Base-by-base conservation (phyloP, 2,888 invertebrate genomes). In the Conops quadrifasciatus region DNA sequence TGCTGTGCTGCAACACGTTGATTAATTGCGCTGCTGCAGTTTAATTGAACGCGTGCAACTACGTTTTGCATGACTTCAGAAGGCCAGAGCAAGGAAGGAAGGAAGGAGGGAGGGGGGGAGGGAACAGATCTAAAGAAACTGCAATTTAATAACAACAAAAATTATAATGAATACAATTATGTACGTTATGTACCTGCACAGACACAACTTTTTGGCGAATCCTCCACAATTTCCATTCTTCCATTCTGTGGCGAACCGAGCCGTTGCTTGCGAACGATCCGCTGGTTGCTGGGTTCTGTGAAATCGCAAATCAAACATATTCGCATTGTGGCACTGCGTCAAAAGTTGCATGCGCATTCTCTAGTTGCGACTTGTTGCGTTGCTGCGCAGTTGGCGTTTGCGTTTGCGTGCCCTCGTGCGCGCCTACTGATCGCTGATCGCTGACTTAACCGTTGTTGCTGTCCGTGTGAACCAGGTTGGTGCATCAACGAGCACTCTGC, bases 281-380 rank as follows among this genome's bases (percentile, higher is more conserved):
- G 71, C 60, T 63, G 68, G 71, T 63, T 73, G 60, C 2, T 67
- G 60, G 45, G 77, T 79, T 81, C 81, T 74, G 70, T 80, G 82
- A 83, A 82, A 82, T 82, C 82, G 76, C 79, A 81, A 82, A 82
- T 82, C 83, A 82, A 82, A 83, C 81, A 83, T 81, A 78, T 81
- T 83, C 82, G 83, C 75, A 76, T 56, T 59, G 21, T 43, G 19
- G 5, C n/a, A 36, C n/a, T 13, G 21, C 11, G 21, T 26, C 13
- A 30, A 74, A 74, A 75, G 72, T 59, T 65, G 70, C 65, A 67
- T 74, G 71, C 73, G 72, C 21, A 74, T 71, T 36, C 30, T 49
- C 67, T 36, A 7, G 36, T 9, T 36, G 36, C 36, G 36, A 36
- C 36, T 36, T 51, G 66, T 70, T 59, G 65, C 69, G 67, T 67